These are phyloP conservation scores for Solen grandis DNA, from an alignment of 1,140 invertebrate species.

Conservation along the genomic window DNA sequence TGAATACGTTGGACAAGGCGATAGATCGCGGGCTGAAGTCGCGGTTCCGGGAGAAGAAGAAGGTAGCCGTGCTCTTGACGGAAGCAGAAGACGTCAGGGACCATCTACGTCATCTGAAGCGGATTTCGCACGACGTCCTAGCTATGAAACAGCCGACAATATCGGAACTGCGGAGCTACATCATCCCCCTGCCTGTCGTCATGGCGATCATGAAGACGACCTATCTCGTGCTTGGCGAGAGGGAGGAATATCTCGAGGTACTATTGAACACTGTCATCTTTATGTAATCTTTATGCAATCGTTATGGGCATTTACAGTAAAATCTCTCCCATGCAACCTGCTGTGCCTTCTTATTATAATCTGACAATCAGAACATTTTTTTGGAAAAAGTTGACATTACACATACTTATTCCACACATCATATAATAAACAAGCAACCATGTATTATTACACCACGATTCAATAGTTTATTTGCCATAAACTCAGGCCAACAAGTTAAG, in stretches of 20 bases:
- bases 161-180: conserved; percentile 66
- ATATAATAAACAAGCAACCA: no score
- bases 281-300: no score
- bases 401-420: no score
- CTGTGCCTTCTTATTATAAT: no score
- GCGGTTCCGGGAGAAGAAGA: conserved; percentile 8
- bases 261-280: no score
- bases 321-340: no score
- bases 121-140: conserved; percentile 50
- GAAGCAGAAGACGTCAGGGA: conserved; percentile 18
- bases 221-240: conserved; percentile 65
- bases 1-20: conserved; percentile 19
- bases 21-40: conserved; percentile 19
- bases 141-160: conserved; percentile 68
- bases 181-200: conserved; percentile 60
- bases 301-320: no score
- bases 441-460: no score
- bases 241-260: conserved; percentile 55
- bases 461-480: no score
- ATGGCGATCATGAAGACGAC: conserved; percentile 67
- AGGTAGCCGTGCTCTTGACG: neutral
- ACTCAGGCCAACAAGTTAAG: no score
- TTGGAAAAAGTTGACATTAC: no score
- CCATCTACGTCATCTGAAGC: conserved; percentile 48
- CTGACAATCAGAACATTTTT: no score